Evolutionary conservation across 35 echinoderm and acorn worm genomes (phyloP).

Genomic region (Ophiothrix spiculata): DNA sequence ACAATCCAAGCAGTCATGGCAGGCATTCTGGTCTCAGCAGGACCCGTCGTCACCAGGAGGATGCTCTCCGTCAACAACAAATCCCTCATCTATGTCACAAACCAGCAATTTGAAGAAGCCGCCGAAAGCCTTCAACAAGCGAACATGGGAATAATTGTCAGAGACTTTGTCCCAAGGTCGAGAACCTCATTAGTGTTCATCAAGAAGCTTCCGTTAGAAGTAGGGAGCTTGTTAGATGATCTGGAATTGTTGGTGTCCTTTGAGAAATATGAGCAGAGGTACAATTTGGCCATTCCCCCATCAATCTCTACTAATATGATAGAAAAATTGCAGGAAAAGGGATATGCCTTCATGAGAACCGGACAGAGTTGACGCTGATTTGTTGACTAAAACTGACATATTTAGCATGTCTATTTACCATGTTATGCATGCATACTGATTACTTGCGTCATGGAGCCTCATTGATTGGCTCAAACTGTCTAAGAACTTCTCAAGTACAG

Average conservation of each 20-base stretch:
- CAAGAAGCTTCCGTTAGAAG: neutral
- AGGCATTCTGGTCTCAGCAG: neutral
- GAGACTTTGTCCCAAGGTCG: neutral
- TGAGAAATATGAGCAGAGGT: neutral
- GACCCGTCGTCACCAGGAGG: neutral
- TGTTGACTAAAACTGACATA: too few relatives aligned
- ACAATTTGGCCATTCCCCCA: neutral
- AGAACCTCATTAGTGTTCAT: neutral
- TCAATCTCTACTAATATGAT: neutral
- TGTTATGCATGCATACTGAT: too few relatives aligned
- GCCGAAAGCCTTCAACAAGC: neutral
- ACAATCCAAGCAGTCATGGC: neutral
- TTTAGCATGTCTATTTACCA: too few relatives aligned
- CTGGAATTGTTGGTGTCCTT: neutral
- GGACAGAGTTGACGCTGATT: neutral
- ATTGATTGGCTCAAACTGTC: too few relatives aligned
- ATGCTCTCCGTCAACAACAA: neutral
- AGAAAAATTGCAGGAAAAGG: neutral
- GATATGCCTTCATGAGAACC: neutral
- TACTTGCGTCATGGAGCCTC: too few relatives aligned
- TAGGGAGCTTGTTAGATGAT: neutral
- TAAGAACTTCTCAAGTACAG: too few relatives aligned
- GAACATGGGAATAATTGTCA: neutral
- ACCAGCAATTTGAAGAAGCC: neutral
- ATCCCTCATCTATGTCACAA: neutral